Conservation (phyloP, 2,888 invertebrate genomes). For the Philaethria dido region DNA sequence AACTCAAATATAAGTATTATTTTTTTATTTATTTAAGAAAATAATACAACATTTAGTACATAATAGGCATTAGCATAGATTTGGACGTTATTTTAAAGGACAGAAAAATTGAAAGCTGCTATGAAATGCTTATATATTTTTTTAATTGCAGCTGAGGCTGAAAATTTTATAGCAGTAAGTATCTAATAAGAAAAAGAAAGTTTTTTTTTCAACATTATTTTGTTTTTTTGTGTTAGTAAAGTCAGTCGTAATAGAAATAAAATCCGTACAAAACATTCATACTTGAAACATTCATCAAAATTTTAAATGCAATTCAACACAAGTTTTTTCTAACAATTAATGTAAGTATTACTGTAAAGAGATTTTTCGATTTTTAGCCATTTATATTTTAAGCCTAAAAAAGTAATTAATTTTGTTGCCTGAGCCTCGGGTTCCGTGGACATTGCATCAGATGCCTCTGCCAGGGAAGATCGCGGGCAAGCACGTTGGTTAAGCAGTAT, state of each 20-base stretch:
- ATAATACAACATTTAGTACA: conserved; percentile 7
- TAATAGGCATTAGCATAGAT: conserved; percentile 1
- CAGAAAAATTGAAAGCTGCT: conserved; percentile 21
- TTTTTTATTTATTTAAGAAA: not conserved
- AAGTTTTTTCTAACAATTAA: not conserved
- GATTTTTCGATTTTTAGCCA: not conserved
- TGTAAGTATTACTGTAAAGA: not conserved
- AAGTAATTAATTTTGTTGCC: conserved; percentile 45
- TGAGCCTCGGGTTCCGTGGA: conserved; percentile 71
- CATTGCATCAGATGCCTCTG: conserved; percentile 89
- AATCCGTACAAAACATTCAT: not conserved
- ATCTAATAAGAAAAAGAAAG: not conserved
- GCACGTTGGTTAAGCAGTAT: conserved; percentile 91
- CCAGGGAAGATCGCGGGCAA: conserved; percentile 92
- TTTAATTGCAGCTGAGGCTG: not conserved
- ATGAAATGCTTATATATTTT: conserved; percentile 5
- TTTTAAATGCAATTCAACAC: not conserved
- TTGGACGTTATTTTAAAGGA: conserved; percentile 24
- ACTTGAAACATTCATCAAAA: not conserved
- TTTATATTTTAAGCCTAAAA: conserved; percentile 1
- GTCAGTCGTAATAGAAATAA: not conserved
- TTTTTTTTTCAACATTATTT: not conserved
- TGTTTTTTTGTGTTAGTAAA: not conserved
- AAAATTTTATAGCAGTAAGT: not conserved
- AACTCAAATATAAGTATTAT: not conserved